A percentile compares a stretch with the other conserved stretches of the same genome.
Conservation (phyloP, 2,888 invertebrate species). For the Ryuthela nishihirai region DNA sequence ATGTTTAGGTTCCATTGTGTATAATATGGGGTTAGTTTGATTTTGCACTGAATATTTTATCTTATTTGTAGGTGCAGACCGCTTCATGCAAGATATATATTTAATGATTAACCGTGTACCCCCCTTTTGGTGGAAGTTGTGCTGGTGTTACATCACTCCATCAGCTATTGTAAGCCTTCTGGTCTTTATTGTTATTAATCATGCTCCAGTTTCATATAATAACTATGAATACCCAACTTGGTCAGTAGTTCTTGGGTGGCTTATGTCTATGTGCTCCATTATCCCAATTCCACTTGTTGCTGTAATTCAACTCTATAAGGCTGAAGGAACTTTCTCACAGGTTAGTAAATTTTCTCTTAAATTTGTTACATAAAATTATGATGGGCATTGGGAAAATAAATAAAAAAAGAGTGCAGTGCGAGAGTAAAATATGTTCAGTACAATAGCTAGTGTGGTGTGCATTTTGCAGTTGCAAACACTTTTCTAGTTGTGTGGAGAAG, state of each 20-base stretch:
- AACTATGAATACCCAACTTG: constrained; percentile 48
- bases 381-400: no score
- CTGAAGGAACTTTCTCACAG: constrained; percentile 28
- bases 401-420: not conserved
- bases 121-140: constrained; percentile 35
- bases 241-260: constrained; percentile 49
- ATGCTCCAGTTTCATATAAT: constrained; percentile 51
- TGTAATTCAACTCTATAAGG: constrained; percentile 39
- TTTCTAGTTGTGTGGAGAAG: no score
- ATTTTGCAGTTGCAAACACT: no score
- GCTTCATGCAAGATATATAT: constrained; percentile 42
- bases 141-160: constrained; percentile 39
- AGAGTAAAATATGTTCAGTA: not conserved
- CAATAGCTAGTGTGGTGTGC: no score
- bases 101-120: constrained; percentile 39
- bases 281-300: constrained; percentile 47
- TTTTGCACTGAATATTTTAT: no score
- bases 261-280: constrained; percentile 49
- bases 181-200: constrained; percentile 36
- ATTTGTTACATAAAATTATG: no score
- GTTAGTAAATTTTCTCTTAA: constrained; percentile 6
- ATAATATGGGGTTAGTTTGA: no score
- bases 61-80: constrained; percentile 49
- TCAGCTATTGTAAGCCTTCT: constrained; percentile 24
- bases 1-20: no score